These are phyloP conservation scores for Triops cancriformis DNA, from an alignment of 1,140 invertebrate genomes.

Conservation along the genomic window DNA sequence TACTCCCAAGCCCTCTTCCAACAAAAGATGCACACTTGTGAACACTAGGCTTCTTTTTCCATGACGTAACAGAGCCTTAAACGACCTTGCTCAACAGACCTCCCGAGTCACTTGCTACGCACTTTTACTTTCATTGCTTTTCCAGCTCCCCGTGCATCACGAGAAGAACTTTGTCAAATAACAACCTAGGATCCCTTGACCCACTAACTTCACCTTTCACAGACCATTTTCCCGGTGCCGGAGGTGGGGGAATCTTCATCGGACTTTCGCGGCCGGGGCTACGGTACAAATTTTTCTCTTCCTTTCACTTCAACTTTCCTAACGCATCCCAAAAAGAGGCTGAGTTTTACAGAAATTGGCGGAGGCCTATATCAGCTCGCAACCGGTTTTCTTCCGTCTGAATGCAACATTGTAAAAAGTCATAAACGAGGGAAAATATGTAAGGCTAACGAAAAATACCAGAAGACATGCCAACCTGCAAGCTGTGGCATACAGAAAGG, in stretches of 20 bases:
- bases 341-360: neutral
- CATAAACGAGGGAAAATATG: neutral
- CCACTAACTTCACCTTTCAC: slow-evolving; percentile 3
- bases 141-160: neutral
- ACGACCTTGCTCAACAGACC: neutral
- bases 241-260: neutral
- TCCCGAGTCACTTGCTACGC: neutral
- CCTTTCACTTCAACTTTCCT: neutral
- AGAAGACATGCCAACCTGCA: neutral
- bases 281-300: neutral
- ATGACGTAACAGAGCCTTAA: neutral
- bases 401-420: neutral
- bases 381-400: neutral
- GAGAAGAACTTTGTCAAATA: neutral
- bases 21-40: neutral
- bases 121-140: neutral
- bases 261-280: neutral
- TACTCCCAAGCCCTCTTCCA: neutral
- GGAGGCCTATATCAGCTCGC: neutral
- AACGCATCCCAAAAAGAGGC: neutral
- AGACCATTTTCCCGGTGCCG: neutral
- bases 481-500: neutral
- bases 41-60: neutral
- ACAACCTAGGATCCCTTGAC: neutral
- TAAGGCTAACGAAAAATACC: neutral